Percentiles rank a stretch among this genome's conserved stretches.
Conservation (phyloP, 2,113 vertebrate genomes). For the Eurypyga helias region DNA sequence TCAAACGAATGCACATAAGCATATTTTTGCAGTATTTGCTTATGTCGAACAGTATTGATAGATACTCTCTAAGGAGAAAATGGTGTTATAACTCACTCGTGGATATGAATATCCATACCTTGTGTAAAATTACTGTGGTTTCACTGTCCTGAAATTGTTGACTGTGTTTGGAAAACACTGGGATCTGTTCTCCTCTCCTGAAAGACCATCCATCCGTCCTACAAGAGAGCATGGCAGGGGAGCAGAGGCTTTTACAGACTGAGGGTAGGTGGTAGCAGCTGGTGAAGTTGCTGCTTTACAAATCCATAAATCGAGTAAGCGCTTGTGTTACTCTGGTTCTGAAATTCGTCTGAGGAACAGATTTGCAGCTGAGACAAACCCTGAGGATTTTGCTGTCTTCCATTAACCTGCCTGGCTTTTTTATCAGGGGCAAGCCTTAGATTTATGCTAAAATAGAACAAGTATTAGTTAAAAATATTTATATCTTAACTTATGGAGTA, state of each 20-base stretch:
- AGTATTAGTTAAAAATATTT: background rate
- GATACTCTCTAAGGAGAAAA: background rate
- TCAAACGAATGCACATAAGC: background rate
- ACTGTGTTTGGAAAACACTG: background rate
- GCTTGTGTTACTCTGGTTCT: background rate
- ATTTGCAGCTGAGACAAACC: background rate
- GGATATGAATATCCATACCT: background rate
- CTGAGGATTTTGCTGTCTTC: background rate
- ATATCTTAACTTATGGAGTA: background rate
- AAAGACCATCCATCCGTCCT: accelerated
- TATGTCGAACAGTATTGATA: background rate
- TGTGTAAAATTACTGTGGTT: background rate
- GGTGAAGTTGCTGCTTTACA: background rate
- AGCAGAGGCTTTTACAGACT: background rate
- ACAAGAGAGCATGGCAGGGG: accelerated
- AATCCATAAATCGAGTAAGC: background rate
- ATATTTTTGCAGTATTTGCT: background rate
- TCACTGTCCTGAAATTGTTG: background rate
- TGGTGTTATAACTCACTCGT: background rate
- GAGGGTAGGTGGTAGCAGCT: background rate
- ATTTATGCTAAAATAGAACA: background rate
- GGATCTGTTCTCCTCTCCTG: background rate
- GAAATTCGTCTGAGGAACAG: background rate
- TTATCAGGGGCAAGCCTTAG: background rate
- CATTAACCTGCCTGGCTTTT: background rate